Percentiles rank a stretch among this genome's conserved stretches.
Evolutionary conservation across 2,888 invertebrate species (phyloP).

Genomic region (Liposcelis brunnea): DNA sequence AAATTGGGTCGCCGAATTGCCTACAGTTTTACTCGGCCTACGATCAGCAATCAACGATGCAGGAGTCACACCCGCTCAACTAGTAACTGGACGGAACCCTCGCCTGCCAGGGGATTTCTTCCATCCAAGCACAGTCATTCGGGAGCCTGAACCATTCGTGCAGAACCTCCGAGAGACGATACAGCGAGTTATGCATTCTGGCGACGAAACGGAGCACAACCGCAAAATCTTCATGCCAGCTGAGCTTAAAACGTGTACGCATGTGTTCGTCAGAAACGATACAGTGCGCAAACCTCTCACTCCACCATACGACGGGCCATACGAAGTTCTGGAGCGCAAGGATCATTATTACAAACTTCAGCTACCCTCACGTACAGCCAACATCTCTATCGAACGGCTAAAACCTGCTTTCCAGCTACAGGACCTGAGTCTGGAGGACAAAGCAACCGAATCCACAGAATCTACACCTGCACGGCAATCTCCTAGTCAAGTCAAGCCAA

Average conservation of each 20-base stretch:
- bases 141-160: not conserved
- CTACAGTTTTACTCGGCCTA: constrained; percentile 22
- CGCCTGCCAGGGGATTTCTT: constrained; percentile 20
- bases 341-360: not conserved
- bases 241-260: not conserved
- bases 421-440: too few relatives aligned
- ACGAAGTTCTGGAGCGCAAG: not conserved
- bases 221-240: not conserved
- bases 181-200: not conserved
- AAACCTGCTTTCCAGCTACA: not conserved
- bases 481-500: too few relatives aligned
- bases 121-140: constrained; percentile 3
- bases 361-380: not conserved
- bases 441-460: too few relatives aligned
- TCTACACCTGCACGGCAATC: too few relatives aligned
- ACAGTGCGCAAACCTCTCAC: not conserved
- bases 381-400: not conserved
- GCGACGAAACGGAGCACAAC: too few relatives aligned
- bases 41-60: constrained; percentile 20
- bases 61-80: constrained; percentile 19
- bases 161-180: not conserved
- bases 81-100: constrained; percentile 21
- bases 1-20: constrained; percentile 20
- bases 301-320: not conserved
- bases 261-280: not conserved